Evolutionary conservation across 2,113 vertebrate genomes (phyloP), one percentile per base, ranked within the genome.

Genomic region (Hystrix brachyura): DNA sequence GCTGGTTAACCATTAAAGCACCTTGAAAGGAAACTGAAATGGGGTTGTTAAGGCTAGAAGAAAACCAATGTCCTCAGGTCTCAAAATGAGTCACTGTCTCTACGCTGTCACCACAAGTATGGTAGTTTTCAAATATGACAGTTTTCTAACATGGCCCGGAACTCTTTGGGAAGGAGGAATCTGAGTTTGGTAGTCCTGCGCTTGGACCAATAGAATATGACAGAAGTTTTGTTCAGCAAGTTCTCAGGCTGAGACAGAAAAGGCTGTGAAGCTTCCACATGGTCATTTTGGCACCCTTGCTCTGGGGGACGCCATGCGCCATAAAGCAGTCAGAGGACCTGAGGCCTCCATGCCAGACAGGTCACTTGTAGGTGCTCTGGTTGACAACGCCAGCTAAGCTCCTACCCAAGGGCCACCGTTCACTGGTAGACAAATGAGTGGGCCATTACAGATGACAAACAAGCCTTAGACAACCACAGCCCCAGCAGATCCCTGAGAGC

Each of bases 1-100:
- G 82, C 72, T 87, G 25, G 84, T 90, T 93, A 95, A 94, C 76
- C 83, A 95, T 87, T 90, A 97, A 46, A 59, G 32, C 23, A 32
- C 43, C 53, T 57, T 0, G 0, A 82, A 64, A 59, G 69, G 53
- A n/a, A 25, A 62, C 43, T 2, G n/a, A 82, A 64, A 60, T 2
- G 11, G 1, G 10, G 43, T 6, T 67, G 38, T 38, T 96, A 29
- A 95, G 60, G 23, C 2, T 29, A n/a, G n/a, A 25, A 74, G 46
- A 15, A 46, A 60, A 43, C 0, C 1, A 1, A 69, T 8, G 29
- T 57, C 60, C 76, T 8, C 2, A 0, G 65, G 27, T 6, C 64
- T 60, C 62, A 23, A 8, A 38, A 89, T 1, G 1, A 67, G 43
- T 14, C 64, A 2, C 29, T 34, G 3, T 51, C 46, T 51, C 59